A percentile compares a stretch with the other conserved stretches of the same genome.
phyloP scores from a whole-genome alignment of 1,140 invertebrate species.

The Pachypeltis micranthus region DNA sequence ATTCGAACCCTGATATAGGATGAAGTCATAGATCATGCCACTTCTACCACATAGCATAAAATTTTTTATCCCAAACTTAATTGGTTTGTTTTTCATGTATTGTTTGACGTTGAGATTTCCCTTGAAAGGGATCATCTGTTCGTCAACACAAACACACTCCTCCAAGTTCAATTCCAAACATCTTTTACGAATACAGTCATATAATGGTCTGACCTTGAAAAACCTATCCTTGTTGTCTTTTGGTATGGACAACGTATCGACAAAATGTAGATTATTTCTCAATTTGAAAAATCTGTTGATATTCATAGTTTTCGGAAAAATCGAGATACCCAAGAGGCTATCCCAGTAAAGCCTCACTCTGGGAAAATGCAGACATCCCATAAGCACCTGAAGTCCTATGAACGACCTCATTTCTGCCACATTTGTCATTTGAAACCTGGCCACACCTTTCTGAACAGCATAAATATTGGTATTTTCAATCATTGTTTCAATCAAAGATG shows the following conservation, averaged over 20 bases:
- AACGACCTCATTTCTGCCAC: no score
- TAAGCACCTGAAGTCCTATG: no score
- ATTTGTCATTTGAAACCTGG: no score
- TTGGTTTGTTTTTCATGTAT: conserved; percentile 22
- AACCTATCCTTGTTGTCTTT: neutral
- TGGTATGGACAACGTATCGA: neutral
- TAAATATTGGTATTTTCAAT: no score
- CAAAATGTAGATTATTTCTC: neutral
- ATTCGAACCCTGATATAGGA: conserved; percentile 26
- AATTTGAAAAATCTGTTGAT: neutral
- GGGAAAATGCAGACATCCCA: neutral
- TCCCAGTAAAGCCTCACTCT: neutral
- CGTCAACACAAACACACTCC: conserved; percentile 21
- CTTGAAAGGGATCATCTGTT: conserved; percentile 31
- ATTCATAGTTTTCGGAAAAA: conserved; percentile 3
- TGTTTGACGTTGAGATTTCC: conserved; percentile 25
- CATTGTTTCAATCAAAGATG: no score
- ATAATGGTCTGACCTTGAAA: neutral
- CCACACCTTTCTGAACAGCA: no score
- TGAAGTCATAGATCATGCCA: conserved; percentile 28
- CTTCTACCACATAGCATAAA: conserved; percentile 24
- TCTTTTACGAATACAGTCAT: conserved; percentile 5
- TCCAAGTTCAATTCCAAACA: conserved; percentile 16
- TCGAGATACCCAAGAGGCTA: neutral
- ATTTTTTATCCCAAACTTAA: conserved; percentile 23